Evolutionary conservation across 2,888 invertebrate species (phyloP).

Genomic region (Cataglyphis altisquamis): DNA sequence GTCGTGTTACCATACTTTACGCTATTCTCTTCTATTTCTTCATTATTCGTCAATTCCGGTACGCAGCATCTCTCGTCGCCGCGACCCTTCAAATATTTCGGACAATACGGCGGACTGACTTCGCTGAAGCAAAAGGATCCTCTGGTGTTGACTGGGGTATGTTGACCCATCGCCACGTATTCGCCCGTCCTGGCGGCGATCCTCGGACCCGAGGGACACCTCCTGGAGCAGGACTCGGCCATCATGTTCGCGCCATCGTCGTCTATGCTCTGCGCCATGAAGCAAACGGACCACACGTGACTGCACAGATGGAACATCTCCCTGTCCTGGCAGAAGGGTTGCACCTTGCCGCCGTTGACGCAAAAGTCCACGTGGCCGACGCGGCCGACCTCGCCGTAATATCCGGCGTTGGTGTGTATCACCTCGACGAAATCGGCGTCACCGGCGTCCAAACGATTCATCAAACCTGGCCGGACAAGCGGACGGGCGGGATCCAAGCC

Average conservation of each 20-base stretch:
- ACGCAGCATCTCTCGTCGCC: constrained; percentile 91
- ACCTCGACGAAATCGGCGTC: constrained; percentile 93
- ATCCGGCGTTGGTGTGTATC: constrained; percentile 93
- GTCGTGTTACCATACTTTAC: constrained; percentile 8
- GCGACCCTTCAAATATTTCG: constrained; percentile 86
- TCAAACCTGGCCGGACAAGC: constrained; percentile 89
- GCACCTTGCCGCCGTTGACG: constrained; percentile 92
- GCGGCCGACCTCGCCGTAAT: constrained; percentile 92
- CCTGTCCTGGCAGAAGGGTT: constrained; percentile 92
- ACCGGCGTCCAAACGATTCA: constrained; percentile 90
- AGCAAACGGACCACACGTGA: constrained; percentile 93
- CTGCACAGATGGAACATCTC: constrained; percentile 92
- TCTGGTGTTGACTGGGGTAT: constrained; percentile 90
- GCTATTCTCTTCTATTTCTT: constrained; percentile 13
- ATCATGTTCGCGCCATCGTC: constrained; percentile 85
- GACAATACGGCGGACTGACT: constrained; percentile 91
- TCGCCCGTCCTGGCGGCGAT: constrained; percentile 88
- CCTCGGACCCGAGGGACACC: constrained; percentile 90
- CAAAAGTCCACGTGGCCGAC: constrained; percentile 94
- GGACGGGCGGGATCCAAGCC: constrained; percentile 93
- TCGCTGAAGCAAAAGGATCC: constrained; percentile 91
- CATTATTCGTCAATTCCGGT: constrained; percentile 41
- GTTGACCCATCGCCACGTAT: constrained; percentile 90
- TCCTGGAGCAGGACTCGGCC: constrained; percentile 91
- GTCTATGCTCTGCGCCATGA: constrained; percentile 92